phyloP scores from a whole-genome alignment of 2,888 invertebrate species.

The Euproctis similis region DNA sequence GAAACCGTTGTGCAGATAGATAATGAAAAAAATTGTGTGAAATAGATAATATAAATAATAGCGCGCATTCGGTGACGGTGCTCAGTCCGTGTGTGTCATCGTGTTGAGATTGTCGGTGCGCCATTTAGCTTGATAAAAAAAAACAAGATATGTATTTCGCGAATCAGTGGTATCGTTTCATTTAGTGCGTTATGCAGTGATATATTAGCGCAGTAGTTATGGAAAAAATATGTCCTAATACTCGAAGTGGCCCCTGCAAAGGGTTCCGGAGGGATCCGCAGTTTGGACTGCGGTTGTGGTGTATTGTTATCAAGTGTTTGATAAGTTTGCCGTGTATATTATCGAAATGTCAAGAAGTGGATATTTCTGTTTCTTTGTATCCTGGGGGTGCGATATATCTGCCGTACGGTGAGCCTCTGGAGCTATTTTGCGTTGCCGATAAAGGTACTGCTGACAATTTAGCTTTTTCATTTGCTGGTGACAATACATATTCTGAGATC shows the following conservation, averaged over 20 bases:
- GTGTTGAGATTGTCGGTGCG: conserved; percentile 56
- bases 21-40: conserved; percentile 36
- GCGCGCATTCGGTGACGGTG: conserved; percentile 30
- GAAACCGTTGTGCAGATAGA: conserved; percentile 17
- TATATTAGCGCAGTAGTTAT: conserved; percentile 40
- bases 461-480: conserved; percentile 46
- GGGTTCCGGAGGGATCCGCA: conserved; percentile 42
- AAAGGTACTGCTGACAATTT: conserved; percentile 55
- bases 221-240: conserved; percentile 43
- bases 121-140: conserved; percentile 58
- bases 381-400: conserved; percentile 77
- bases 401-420: conserved; percentile 76
- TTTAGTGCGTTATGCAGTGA: conserved; percentile 55
- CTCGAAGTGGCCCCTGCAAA: conserved; percentile 45
- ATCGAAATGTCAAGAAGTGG: conserved; percentile 44
- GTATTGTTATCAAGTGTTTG: conserved; percentile 47
- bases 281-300: conserved; percentile 55
- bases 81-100: conserved; percentile 63
- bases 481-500: conserved; percentile 48
- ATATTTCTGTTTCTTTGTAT: conserved; percentile 48
- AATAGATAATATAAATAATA: conserved; percentile 8
- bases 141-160: conserved; percentile 54
- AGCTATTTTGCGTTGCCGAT: conserved; percentile 78
- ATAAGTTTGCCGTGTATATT: conserved; percentile 52
- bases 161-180: conserved; percentile 35